phyloP scores from a whole-genome alignment of 2,888 invertebrate species.

The Agonopterix alstromeriana region DNA sequence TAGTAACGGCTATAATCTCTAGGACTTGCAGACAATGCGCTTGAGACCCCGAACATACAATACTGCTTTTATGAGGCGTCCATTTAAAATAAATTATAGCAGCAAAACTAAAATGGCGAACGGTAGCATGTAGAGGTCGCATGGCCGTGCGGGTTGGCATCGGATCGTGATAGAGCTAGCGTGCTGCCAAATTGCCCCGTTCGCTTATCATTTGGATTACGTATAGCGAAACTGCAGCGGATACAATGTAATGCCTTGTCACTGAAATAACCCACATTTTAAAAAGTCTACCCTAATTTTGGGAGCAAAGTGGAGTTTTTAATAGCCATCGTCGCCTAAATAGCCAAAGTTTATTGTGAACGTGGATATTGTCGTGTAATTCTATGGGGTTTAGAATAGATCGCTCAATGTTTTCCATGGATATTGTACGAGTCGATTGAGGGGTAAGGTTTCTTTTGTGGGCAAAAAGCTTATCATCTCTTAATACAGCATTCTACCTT shows the following conservation, averaged over 20 bases:
- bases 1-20: no score
- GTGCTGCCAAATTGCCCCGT: slow-evolving; percentile 66
- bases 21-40: background rate
- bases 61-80: slow-evolving; percentile 23
- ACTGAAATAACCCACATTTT: slow-evolving; percentile 5
- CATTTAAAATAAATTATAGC: slow-evolving; percentile 58
- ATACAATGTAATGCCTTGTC: slow-evolving; percentile 1
- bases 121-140: slow-evolving; percentile 12
- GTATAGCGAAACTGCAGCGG: slow-evolving; percentile 25
- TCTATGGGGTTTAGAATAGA: no score
- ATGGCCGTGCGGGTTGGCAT: slow-evolving; percentile 50
- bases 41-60: slow-evolving; percentile 4
- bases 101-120: slow-evolving; percentile 48
- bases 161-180: slow-evolving; percentile 46
- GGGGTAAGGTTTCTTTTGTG: no score
- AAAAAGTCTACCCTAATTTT: background rate
- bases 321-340: no score
- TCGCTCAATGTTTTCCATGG: no score
- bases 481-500: no score
- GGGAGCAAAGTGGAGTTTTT: no score
- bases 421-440: no score
- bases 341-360: no score
- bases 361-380: no score
- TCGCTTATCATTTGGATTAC: slow-evolving; percentile 68
- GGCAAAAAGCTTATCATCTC: no score